Base-by-base conservation (phyloP, 2,888 invertebrate species). In the Caenorhabditis sp. region DNA sequence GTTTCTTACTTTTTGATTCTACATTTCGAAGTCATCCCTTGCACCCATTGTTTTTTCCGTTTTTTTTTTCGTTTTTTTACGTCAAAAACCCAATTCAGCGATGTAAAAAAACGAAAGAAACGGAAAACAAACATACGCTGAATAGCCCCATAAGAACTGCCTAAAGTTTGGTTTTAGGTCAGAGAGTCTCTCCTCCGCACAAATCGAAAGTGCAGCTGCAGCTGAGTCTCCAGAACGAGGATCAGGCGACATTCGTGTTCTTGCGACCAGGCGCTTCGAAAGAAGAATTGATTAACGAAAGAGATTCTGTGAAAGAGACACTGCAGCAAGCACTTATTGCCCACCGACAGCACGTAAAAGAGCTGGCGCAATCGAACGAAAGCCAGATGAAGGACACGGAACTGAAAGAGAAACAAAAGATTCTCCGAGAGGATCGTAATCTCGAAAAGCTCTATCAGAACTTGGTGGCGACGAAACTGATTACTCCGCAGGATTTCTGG, bases 401-500 rank as follows among this genome's bases (percentile, higher is more conserved):
- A 35, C 52, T 84, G 7, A 81, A 85, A 46, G 83, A 79, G 13
- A 88, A 88, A 63, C 77, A 83, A 50, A 80, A 80, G 39, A 74
- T 87, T 20, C 65, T 88, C 7, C 70, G 83, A 53, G 82, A 87
- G 65, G 83, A 84, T 66, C 73, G 76, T 35, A 79, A 84, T 17
- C 62, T 88, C 6, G 80, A 82, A 45, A 73, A 80, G 35, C 53
- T 99, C 78, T 99, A 99, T 90, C 94, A 95, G 91, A 97, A 98
- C 91, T 92, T 99, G 87, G 99, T 99, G 15, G 95, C 95, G 90
- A 95, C 95, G 41, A 94, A 95, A 90, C 95, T 99, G 43, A 93
- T 99, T 82, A 93, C 94, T 46, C 94, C 97, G 62, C 97, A 98
- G 89, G 98, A 99, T 90, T 99, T 99, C 91, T 99, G 99, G 99